Evolutionary conservation across 2,888 invertebrate species (phyloP), one percentile per base, ranked within the genome.

Genomic region (Punctoribates punctum): DNA sequence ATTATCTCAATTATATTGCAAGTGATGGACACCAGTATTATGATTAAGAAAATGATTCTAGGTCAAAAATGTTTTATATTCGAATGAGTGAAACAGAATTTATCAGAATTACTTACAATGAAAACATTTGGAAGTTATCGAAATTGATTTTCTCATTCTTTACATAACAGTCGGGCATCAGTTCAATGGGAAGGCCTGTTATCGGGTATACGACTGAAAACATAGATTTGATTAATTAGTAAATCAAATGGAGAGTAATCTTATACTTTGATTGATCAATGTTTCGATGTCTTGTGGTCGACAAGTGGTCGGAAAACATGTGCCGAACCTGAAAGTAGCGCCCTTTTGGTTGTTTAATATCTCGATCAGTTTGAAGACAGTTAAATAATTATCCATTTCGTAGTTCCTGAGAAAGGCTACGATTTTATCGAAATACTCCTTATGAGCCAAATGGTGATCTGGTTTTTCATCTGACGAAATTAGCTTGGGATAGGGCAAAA

Each of bases 361-460:
- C 70, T 75, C 75, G 9, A 75, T 38, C 1, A 75, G 25, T 54
- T 75, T 75, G 23, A 17, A 29, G 11, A 75, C 42, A n/a, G 75
- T 75, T 17, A 75, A 42, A 42, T 75, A 75, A n/a, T 75, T 67
- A 42, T 75, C 75, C 70, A 75, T 46, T 25, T 75, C 70, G 29
- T 70, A 75, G 23, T 67, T 42, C 42, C 23, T 34, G 8, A 75
- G 29, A 25, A 75, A 75, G 9, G 9, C 13, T 3, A 75, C 38
- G 15, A 75, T 23, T 42, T 42, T 67, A 11, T 60, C 34, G 46
- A 25, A 75, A 60, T 75, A 48, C 29, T 67, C 17, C 23, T 48
- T 42, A 11, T 65, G 29, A 1, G 29, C 5, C 20, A 65, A 13
- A 8, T 29, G 65, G 9, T 65, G n/a, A 15, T 34, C 38, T 1